A percentile compares a stretch with the other conserved stretches of the same genome.
phyloP scores from a whole-genome alignment of 2,888 invertebrate genomes.

The Lordiphosa fenestrarum region DNA sequence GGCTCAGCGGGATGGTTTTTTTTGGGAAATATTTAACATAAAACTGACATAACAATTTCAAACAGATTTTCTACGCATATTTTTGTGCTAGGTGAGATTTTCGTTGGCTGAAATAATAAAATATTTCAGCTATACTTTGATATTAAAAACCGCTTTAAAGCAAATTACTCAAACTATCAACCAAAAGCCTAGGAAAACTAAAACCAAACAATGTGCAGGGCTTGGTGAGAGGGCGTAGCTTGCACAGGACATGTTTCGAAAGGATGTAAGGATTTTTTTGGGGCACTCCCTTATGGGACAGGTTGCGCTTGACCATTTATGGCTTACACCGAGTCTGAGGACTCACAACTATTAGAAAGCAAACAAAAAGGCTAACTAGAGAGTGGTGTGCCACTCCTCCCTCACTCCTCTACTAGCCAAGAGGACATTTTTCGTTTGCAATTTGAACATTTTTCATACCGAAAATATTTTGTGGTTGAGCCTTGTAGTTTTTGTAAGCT shows the following conservation, averaged over 20 bases:
- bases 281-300: constrained; percentile 32
- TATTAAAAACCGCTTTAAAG: constrained; percentile 65
- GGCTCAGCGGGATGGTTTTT: constrained; percentile 22
- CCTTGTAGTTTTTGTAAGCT: constrained; percentile 32
- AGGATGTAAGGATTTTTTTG: not conserved
- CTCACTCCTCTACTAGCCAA: not conserved
- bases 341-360: constrained; percentile 37
- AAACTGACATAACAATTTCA: constrained; percentile 68
- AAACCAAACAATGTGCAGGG: constrained; percentile 44
- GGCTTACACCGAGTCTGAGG: not conserved
- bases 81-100: constrained; percentile 22
- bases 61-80: constrained; percentile 60
- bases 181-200: constrained; percentile 25
- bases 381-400: constrained; percentile 17
- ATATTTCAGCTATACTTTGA: constrained; percentile 56
- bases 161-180: constrained; percentile 55
- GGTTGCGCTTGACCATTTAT: constrained; percentile 28
- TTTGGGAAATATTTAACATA: constrained; percentile 56
- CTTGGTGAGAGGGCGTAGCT: not conserved
- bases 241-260: constrained; percentile 32
- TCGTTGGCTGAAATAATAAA: constrained; percentile 27
- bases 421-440: constrained; percentile 41
- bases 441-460: constrained; percentile 52
- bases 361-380: constrained; percentile 40
- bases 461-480: constrained; percentile 41